Conservation (phyloP, 2,797 vertebrate species). For the Sebastes wilsoni region DNA sequence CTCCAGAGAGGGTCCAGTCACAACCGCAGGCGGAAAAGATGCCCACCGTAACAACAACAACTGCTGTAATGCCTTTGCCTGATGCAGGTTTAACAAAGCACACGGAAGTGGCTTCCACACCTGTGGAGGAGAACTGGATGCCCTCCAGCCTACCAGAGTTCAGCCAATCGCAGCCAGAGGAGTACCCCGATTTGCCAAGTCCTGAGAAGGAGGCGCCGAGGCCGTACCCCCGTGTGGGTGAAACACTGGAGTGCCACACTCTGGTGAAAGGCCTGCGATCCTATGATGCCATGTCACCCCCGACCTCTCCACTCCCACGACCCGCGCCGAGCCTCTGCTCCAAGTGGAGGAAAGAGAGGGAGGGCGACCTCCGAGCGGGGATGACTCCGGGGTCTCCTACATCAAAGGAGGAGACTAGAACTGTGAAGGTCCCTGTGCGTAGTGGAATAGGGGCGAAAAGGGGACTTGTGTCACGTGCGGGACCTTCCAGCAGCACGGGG, state of each 20-base stretch:
- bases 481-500: conserved; percentile 57
- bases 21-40: conserved; percentile 17
- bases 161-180: conserved; percentile 60
- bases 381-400: conserved; percentile 31
- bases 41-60: conserved; percentile 17
- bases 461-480: conserved; percentile 62
- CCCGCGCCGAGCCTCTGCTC: conserved; percentile 82
- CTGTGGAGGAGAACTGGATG: conserved; percentile 58
- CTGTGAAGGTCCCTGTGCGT: conserved; percentile 66
- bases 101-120: conserved; percentile 31
- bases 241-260: conserved; percentile 85
- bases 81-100: conserved; percentile 50
- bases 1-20: conserved; percentile 16
- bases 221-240: conserved; percentile 74
- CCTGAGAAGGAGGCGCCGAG: conserved; percentile 57
- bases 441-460: conserved; percentile 76
- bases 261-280: conserved; percentile 84
- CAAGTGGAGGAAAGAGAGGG: conserved; percentile 87
- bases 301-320: conserved; percentile 71
- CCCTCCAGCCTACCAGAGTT: conserved; percentile 66
- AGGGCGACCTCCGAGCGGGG: conserved; percentile 63
- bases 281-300: conserved; percentile 76
- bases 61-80: conserved; percentile 37
- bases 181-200: conserved; percentile 50
- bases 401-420: conserved; percentile 70